Percentiles rank a stretch among this genome's conserved stretches.
Conservation (phyloP, 2,888 invertebrate species). For the Pollenia griseotomentosa region DNA sequence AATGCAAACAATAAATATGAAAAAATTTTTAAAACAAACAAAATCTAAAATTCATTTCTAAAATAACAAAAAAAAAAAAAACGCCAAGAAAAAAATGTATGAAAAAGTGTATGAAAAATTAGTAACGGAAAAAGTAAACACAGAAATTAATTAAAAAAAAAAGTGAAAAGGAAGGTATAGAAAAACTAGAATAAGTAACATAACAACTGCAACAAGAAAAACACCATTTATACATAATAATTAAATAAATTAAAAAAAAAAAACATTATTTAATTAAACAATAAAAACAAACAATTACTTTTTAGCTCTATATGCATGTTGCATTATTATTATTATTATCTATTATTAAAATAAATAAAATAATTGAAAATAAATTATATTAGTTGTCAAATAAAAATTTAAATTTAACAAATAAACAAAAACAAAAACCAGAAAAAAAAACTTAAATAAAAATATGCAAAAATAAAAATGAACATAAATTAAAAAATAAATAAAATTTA, state of each 20-base stretch:
- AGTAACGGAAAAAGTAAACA: slow-evolving; percentile 32
- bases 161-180: slow-evolving; percentile 26
- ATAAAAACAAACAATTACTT: slow-evolving; percentile 53
- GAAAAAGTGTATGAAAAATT: slow-evolving; percentile 1
- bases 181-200: slow-evolving; percentile 37
- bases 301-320: slow-evolving; percentile 71
- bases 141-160: slow-evolving; percentile 60
- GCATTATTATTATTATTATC: slow-evolving; percentile 62
- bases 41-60: slow-evolving; percentile 45
- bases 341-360: slow-evolving; percentile 57
- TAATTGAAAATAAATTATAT: slow-evolving; percentile 61
- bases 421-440: slow-evolving; percentile 29
- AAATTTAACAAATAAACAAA: slow-evolving; percentile 56
- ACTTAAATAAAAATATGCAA: slow-evolving; percentile 48
- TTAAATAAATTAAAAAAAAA: slow-evolving; percentile 36
- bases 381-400: slow-evolving; percentile 69
- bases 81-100: not conserved
- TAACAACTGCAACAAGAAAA: slow-evolving; percentile 61
- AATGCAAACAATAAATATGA: not conserved
- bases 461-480: slow-evolving; percentile 45
- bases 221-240: slow-evolving; percentile 69
- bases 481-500: slow-evolving; percentile 44
- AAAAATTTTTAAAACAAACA: slow-evolving; percentile 1
- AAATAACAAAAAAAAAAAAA: slow-evolving; percentile 16
- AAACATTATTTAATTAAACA: slow-evolving; percentile 31